Conservation (phyloP, 2,797 vertebrate genomes). For the Anabacerthia variegaticeps region DNA sequence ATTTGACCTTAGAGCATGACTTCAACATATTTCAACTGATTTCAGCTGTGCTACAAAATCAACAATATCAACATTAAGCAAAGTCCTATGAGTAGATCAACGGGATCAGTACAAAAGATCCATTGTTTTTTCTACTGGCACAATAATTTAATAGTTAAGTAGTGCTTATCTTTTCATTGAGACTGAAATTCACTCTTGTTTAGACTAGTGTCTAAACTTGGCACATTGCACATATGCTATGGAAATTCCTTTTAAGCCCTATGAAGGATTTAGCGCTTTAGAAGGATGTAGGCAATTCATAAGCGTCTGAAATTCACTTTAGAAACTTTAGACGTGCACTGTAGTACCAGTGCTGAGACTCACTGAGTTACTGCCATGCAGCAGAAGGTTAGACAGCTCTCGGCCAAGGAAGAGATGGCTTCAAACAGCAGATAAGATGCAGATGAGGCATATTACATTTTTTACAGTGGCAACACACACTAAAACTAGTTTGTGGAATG, state of each 20-base stretch:
- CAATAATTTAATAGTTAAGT: background rate
- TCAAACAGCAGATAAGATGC: background rate
- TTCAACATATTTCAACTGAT: background rate
- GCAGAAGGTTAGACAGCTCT: background rate
- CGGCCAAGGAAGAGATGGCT: background rate
- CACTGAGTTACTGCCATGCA: background rate
- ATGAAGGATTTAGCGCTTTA: slow-evolving; percentile 6
- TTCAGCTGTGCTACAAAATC: background rate
- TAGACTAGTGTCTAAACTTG: background rate
- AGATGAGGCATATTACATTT: background rate
- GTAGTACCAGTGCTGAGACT: background rate
- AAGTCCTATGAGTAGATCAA: background rate
- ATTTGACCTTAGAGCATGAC: slow-evolving; percentile 3
- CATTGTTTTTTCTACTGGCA: background rate
- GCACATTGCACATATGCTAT: background rate
- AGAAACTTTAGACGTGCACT: background rate
- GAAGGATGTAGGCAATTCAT: background rate
- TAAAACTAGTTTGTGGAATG: background rate
- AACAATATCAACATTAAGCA: background rate
- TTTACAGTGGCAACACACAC: background rate
- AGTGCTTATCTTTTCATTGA: background rate
- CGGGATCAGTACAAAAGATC: background rate
- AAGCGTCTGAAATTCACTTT: background rate
- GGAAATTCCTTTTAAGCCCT: slow-evolving; percentile 1
- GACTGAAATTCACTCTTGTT: slow-evolving; percentile 38